Evolutionary conservation across 2,888 invertebrate species (phyloP), one percentile per base, ranked within the genome.

Genomic region (Volucella zonaria): DNA sequence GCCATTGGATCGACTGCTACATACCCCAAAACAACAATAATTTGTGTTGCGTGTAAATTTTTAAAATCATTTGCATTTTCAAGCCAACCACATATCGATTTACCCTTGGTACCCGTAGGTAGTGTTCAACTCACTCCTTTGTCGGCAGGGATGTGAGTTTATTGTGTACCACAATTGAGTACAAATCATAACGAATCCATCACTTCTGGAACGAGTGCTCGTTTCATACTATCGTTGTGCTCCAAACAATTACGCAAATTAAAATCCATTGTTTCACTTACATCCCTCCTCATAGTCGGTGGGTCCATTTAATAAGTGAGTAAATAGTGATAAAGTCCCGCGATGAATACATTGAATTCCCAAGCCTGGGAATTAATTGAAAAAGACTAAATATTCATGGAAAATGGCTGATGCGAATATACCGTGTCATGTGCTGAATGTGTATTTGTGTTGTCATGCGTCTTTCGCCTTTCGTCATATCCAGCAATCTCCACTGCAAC

Each of bases 341-440:
- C 62, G 42, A 74, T 74, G 73, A 64, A 74, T 82, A 64, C 82
- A 70, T 74, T 82, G 6, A 66, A 82, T 79, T 75, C 79, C 64
- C 82, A 54, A 58, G 58, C 61, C 68, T 73, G 68, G 62, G 70
- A 59, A 83, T 75, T 79, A 83, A 83, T 79, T 83, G 82, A 31
- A 83, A 83, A 79, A 75, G 79, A 75, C 79, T 79, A 75, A 79
- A 79, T 83, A 83, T 83, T 74, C 82, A 83, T 79, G 43, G 23
- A 15, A 45, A 12, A 40, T 49, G 47, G 66, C 49, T 52, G 51
- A 51, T 47, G 45, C 51, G 9, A 43, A 58, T 43, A 52, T 18
- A 54, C 43, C 4, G 40, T 38, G 8, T 3, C 15, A 10, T 42
- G 9, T 14, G 45, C 23, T 31, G 6, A 31, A 8, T 10, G 10